Evolutionary conservation across 2,888 invertebrate genomes (phyloP).

Genomic region (Nomada fucata): DNA sequence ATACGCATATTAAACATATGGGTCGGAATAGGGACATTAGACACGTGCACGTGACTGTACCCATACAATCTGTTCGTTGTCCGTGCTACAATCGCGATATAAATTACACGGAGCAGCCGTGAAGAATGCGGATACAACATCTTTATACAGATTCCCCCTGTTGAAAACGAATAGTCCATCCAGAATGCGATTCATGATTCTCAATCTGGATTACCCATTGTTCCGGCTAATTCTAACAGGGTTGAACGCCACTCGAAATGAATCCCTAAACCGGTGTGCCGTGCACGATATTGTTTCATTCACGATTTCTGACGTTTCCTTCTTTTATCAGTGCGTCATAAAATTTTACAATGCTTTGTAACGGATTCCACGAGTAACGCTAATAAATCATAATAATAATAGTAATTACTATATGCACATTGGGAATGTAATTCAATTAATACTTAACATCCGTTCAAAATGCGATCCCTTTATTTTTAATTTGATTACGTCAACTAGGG

Average conservation of each 20-base stretch:
- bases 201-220: conserved; percentile 61
- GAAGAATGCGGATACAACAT: conserved; percentile 66
- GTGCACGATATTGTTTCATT: background rate
- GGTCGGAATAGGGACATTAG: conserved; percentile 69
- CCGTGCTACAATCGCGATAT: conserved; percentile 60
- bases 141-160: conserved; percentile 50
- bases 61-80: conserved; percentile 46
- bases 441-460: too few relatives aligned
- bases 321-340: background rate
- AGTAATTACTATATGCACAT: too few relatives aligned
- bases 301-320: background rate
- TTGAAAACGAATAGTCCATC: conserved; percentile 10
- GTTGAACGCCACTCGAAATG: conserved; percentile 37
- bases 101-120: conserved; percentile 62
- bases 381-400: too few relatives aligned
- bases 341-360: too few relatives aligned
- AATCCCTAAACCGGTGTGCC: conserved; percentile 16
- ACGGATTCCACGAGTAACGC: too few relatives aligned
- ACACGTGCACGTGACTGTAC: conserved; percentile 62
- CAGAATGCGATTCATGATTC: conserved; percentile 56
- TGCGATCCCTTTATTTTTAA: background rate
- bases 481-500: background rate
- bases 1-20: conserved; percentile 57
- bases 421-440: too few relatives aligned
- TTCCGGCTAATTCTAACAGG: conserved; percentile 36